phyloP scores from a whole-genome alignment of 2,888 invertebrate genomes.

The Cheiracanthium punctorium region DNA sequence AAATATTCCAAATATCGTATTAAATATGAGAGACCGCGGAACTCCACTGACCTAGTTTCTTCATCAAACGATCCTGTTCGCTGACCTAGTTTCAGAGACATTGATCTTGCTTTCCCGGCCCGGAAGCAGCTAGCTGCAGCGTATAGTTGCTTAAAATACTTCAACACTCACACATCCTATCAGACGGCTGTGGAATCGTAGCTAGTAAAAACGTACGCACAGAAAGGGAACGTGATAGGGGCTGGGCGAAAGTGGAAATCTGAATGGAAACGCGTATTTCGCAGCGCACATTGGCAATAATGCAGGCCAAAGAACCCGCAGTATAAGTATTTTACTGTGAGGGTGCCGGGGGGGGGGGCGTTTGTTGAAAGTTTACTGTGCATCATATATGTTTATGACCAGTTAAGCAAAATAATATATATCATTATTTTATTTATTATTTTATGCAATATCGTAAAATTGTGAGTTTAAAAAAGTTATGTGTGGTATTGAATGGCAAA shows the following conservation, averaged over 20 bases:
- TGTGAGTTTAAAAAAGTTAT: too few species aligned
- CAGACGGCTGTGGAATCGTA: neutral
- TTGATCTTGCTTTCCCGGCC: conserved; percentile 25
- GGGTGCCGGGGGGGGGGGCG: too few species aligned
- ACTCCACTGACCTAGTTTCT: conserved; percentile 21
- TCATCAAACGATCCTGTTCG: conserved; percentile 4
- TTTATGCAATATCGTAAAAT: too few species aligned
- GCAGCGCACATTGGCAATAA: neutral
- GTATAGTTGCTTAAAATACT: conserved; percentile 14
- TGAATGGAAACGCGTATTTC: neutral
- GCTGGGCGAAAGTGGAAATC: neutral
- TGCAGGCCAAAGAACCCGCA: too few species aligned
- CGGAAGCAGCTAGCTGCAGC: conserved; percentile 16
- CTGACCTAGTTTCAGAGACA: conserved; percentile 38
- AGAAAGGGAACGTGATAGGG: neutral
- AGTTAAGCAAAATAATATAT: too few species aligned
- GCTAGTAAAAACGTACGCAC: neutral
- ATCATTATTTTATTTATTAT: too few species aligned
- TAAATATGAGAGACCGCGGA: neutral
- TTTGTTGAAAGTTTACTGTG: too few species aligned
- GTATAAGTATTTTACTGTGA: too few species aligned
- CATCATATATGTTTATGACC: too few species aligned
- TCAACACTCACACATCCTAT: neutral
- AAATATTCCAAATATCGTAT: too few species aligned
- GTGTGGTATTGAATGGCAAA: too few species aligned